Percentiles rank a stretch among this genome's conserved stretches.
These are phyloP conservation scores for Mnemiopsis leidyi DNA, from an alignment of 37 sponge, comb jelly and placozoan species.

Conservation along the genomic window DNA sequence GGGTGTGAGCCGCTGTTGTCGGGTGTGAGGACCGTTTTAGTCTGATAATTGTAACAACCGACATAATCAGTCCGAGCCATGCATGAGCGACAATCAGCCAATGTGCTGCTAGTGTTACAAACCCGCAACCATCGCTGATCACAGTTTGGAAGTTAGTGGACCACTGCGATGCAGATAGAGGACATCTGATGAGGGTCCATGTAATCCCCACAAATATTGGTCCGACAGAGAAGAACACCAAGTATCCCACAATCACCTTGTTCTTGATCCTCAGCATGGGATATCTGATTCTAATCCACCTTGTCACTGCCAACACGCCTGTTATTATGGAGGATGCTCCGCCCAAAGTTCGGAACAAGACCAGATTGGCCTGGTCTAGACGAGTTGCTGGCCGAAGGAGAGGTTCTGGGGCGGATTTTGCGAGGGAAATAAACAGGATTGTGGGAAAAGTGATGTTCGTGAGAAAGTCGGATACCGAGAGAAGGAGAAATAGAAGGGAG, in stretches of 20 bases:
- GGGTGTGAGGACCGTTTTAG: background rate
- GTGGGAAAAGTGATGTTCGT: background rate
- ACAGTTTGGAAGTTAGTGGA: slow-evolving; percentile 6
- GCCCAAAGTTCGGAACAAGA: background rate
- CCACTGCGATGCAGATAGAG: background rate
- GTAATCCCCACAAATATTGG: background rate
- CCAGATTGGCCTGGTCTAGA: background rate
- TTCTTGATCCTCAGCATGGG: background rate
- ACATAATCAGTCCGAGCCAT: background rate
- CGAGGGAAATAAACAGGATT: background rate
- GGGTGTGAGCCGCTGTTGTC: background rate
- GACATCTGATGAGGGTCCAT: background rate
- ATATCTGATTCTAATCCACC: background rate
- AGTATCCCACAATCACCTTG: background rate
- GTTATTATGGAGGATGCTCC: background rate
- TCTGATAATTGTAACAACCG: background rate
- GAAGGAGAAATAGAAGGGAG: background rate
- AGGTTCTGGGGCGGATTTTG: background rate
- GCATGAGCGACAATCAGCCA: slow-evolving; percentile 3
- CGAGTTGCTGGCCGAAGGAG: background rate
- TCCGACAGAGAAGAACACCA: background rate
- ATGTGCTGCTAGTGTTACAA: background rate
- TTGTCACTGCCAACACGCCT: background rate
- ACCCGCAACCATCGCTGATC: background rate
- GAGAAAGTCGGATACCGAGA: background rate